A percentile compares a stretch with the other conserved stretches of the same genome.
phyloP scores from a whole-genome alignment of 2,888 invertebrate species.

The Chalcosyrphus nemorum region DNA sequence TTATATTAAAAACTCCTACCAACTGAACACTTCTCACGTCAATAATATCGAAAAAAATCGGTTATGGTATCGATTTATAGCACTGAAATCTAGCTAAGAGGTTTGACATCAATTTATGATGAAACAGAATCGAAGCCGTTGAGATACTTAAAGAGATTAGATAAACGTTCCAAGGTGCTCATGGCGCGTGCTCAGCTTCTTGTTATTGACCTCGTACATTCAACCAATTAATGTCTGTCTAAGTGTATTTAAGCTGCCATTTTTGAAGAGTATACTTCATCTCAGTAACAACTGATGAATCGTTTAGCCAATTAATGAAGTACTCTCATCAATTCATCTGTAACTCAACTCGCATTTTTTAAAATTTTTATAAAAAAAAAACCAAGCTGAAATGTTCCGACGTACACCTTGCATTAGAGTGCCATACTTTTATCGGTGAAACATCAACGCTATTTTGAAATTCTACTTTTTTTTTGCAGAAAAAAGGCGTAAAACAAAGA shows the following conservation, averaged over 20 bases:
- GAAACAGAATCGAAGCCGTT: not conserved
- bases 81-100: too few relatives aligned
- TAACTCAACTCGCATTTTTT: not conserved
- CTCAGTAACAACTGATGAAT: not conserved
- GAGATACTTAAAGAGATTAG: not conserved
- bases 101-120: not conserved
- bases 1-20: too few relatives aligned
- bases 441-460: not conserved
- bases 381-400: not conserved
- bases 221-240: not conserved
- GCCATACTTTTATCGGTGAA: not conserved
- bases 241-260: not conserved
- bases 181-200: not conserved
- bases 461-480: not conserved
- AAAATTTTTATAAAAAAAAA: not conserved
- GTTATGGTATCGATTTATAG: too few relatives aligned
- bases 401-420: not conserved
- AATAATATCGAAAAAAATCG: too few relatives aligned
- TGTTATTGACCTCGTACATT: not conserved
- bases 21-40: too few relatives aligned
- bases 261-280: not conserved
- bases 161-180: not conserved
- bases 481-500: conserved; percentile 59
- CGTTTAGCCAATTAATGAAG: not conserved
- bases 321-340: not conserved